Percentiles rank a stretch among this genome's conserved stretches.
Conservation (phyloP, 2,888 invertebrate genomes). For the Malachius bipustulatus region DNA sequence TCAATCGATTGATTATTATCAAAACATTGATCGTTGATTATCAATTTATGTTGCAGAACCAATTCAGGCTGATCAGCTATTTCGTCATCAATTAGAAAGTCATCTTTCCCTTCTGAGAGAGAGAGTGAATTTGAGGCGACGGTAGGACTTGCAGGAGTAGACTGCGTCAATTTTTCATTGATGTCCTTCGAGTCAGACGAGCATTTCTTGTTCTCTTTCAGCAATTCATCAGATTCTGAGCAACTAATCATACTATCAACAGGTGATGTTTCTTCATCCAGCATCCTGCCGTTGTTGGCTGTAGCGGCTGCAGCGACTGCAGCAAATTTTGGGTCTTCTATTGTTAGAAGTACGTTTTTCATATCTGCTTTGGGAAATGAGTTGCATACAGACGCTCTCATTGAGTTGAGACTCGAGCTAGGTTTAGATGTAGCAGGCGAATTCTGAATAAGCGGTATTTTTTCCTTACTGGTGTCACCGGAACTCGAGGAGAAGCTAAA, state of each 20-base stretch:
- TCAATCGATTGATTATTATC: constrained; percentile 31
- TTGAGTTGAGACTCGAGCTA: constrained; percentile 25
- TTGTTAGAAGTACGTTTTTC: constrained; percentile 47
- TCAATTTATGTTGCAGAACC: constrained; percentile 55
- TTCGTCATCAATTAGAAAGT: constrained; percentile 78
- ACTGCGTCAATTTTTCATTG: constrained; percentile 34
- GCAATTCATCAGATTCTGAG: constrained; percentile 47
- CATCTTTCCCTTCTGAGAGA: constrained; percentile 70
- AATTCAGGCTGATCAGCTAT: constrained; percentile 83
- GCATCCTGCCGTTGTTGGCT: constrained; percentile 51
- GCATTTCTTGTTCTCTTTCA: constrained; percentile 26
- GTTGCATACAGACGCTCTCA: constrained; percentile 22
- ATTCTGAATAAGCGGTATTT: constrained; percentile 11
- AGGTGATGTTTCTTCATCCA: constrained; percentile 76
- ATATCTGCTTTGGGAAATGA: constrained; percentile 23
- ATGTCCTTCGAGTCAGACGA: constrained; percentile 42
- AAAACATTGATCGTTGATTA: constrained; percentile 22
- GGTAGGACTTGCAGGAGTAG: constrained; percentile 66
- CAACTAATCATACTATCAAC: constrained; percentile 66
- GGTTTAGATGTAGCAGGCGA: constrained; percentile 21
- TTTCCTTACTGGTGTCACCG: constrained; percentile 41
- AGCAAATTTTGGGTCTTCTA: constrained; percentile 63
- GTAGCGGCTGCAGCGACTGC: constrained; percentile 56
- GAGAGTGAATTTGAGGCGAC: constrained; percentile 66
- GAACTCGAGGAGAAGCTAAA: constrained; percentile 42